Conservation (phyloP, 2,797 vertebrate species). For the Cynopterus sphinx region DNA sequence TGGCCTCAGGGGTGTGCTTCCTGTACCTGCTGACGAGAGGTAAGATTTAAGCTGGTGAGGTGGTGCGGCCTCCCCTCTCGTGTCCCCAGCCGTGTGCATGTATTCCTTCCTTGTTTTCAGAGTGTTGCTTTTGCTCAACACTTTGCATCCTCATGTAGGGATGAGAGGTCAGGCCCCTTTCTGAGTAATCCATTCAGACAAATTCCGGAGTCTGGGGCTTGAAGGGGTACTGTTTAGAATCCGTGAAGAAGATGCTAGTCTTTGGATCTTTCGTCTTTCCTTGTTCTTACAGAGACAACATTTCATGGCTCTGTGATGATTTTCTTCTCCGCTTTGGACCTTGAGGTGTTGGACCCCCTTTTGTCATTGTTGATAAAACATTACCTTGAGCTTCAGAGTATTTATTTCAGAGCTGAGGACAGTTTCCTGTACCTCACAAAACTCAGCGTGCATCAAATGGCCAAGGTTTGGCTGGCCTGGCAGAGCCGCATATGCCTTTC, state of each 20-base stretch:
- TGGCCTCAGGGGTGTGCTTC: rapidly evolving
- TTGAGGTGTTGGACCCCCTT: background rate
- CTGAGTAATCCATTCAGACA: background rate
- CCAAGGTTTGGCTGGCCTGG: background rate
- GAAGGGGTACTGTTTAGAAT: background rate
- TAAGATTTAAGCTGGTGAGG: background rate
- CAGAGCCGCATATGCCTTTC: background rate
- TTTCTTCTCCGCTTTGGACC: background rate
- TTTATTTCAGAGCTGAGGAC: background rate
- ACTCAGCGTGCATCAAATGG: background rate
- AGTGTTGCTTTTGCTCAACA: background rate
- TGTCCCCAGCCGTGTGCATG: rapidly evolving
- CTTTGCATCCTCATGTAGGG: background rate
- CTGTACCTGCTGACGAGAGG: background rate
- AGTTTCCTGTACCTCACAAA: background rate
- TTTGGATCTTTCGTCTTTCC: background rate
- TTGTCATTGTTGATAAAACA: background rate
- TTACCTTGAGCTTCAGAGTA: background rate
- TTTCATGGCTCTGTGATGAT: background rate
- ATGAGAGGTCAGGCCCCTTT: background rate
- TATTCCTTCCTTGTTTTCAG: background rate
- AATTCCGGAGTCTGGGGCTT: background rate
- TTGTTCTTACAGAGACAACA: background rate
- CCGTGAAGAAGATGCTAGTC: background rate
- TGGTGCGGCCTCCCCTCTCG: background rate